Base-by-base conservation (phyloP, 2,888 invertebrate genomes). In the Smittia aterrima region DNA sequence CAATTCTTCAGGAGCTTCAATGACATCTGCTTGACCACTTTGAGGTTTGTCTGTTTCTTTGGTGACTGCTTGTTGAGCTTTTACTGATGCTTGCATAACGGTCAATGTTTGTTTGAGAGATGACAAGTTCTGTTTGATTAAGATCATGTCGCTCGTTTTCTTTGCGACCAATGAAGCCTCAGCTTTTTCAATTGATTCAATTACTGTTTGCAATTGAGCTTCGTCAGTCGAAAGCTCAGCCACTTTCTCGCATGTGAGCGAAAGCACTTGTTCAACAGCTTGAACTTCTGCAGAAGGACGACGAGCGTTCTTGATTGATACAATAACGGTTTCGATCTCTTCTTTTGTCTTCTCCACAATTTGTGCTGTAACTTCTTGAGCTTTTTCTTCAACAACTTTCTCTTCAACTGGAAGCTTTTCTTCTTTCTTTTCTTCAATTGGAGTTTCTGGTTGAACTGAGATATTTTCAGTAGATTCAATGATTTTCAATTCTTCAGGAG, bases 401-500 rank as follows among this genome's bases (percentile, higher is more conserved):
- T n/a, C n/a, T n/a, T n/a, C n/a, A n/a, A n/a, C n/a, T n/a, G n/a
- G n/a, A n/a, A n/a, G n/a, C n/a, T 32, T 32, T 0, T 1, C 47
- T 68, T 68, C 27, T 7, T 9, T 22, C 6, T 11, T 84, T 82
- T 77, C 84, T 84, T 77, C 85, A 82, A 77, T 84, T 84, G 2
- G 85, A 84, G 81, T 85, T 85, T 78, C 85, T 67, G 20, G 1
- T 32, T 32, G 32, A 4, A 20, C 18, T 27, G n/a, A n/a, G n/a
- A n/a, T n/a, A n/a, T n/a, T n/a, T n/a, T n/a, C n/a, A n/a, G n/a
- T n/a, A n/a, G n/a, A n/a, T n/a, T n/a, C n/a, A n/a, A n/a, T n/a
- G n/a, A n/a, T n/a, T n/a, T n/a, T n/a, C n/a, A n/a, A n/a, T n/a
- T n/a, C n/a, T n/a, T n/a, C n/a, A n/a, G n/a, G n/a, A n/a, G n/a